phyloP scores from a whole-genome alignment of 2,888 invertebrate species.

The Bimastos eiseni region DNA sequence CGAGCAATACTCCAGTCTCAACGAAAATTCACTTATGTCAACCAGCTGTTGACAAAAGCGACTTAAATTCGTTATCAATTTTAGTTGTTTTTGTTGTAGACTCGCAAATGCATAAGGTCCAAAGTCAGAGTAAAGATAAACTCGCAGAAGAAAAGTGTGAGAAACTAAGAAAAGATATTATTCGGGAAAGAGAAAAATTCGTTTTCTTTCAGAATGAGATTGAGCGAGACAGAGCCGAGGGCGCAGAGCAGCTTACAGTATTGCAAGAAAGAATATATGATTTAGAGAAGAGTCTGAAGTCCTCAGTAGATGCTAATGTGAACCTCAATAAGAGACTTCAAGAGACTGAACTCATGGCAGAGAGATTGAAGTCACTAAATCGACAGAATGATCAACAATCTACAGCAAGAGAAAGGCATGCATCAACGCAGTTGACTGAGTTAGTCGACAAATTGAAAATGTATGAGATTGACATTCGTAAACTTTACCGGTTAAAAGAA shows the following conservation, averaged over 20 bases:
- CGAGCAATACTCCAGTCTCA: no score
- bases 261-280: conserved; percentile 1
- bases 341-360: background rate
- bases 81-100: background rate
- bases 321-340: conserved; percentile 4
- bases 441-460: background rate
- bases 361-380: background rate
- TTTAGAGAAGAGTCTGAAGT: background rate
- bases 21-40: no score
- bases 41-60: no score
- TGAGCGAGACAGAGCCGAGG: background rate
- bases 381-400: background rate
- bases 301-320: background rate
- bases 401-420: background rate
- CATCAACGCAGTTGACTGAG: background rate
- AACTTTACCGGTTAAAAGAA: background rate
- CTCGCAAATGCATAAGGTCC: no score
- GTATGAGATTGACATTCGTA: background rate
- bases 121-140: background rate
- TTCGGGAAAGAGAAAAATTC: background rate
- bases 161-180: background rate
- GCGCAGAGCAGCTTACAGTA: background rate
- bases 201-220: background rate
- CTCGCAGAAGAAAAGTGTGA: background rate
- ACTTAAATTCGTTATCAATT: no score